Evolutionary conservation across 2,113 vertebrate genomes (phyloP), one percentile per base, ranked within the genome.

Genomic region (Amblyornis subalaris): DNA sequence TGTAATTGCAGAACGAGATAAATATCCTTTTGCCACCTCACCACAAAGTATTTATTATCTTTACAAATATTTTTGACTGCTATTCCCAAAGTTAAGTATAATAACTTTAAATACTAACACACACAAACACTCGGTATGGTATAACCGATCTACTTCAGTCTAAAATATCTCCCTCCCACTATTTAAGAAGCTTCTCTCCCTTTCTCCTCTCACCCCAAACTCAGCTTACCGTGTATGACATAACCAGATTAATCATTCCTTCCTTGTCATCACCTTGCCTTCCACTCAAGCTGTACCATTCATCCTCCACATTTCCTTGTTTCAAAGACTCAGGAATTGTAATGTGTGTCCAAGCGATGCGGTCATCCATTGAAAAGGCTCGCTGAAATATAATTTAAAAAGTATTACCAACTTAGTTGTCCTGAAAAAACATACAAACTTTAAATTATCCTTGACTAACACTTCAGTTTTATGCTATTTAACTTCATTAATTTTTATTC

Each of bases 221-320:
- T 40, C 9, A 0, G 93, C 99, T 99, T 95, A 99, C 99, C 96
- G 99, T 96, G 73, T 98, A 99, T 1, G 99, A 99, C 99, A 99
- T 98, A 85, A 99, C 98, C 65, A 99, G 98, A 98, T 99, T 99
- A 97, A 99, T 99, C 99, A 99, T 99, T 96, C 99, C 99, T 93
- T 99, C 99, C 93, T 99, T 99, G 98, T 99, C 99, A 9, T 99
- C 99, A 1, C 99, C 99, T 96, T 99, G 99, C 77, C 98, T 97
- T 51, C 99, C 99, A 1, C 99, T 99, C 83, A 99, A 97, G 91
- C 98, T 99, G 93, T 98, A 99, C 99, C 99, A 99, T 85, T 99
- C 99, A 20, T 99, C 99, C 84, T 99, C 98, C 88, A 99, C 98
- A 6, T 97, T 98, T 72, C 99, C 99, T 90, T 99, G 99, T 80